Conservation (phyloP, 2,113 vertebrate species). For the Dasyprocta punctata region DNA sequence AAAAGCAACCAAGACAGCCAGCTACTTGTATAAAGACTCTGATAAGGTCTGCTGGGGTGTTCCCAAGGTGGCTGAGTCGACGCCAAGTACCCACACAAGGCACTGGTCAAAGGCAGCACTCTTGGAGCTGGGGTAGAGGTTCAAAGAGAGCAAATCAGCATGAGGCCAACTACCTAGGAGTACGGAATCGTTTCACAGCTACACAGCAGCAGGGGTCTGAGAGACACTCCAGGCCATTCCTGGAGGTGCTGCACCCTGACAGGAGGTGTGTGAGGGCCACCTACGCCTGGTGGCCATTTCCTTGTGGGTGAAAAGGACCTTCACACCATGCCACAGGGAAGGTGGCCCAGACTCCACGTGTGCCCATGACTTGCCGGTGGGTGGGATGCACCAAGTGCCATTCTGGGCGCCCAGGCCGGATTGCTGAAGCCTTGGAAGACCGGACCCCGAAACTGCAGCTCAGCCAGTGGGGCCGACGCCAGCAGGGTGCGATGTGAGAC, state of each 20-base stretch:
- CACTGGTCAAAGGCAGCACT: not conserved
- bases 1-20: no score
- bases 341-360: no score
- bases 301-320: no score
- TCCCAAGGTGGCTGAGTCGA: no score
- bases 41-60: not conserved
- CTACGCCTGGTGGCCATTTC: fast-evolving
- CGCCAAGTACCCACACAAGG: not conserved
- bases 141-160: not conserved
- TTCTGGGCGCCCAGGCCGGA: not conserved
- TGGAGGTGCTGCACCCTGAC: not conserved
- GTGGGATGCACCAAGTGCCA: fast-evolving
- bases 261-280: not conserved
- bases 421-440: no score
- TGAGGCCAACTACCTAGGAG: no score
- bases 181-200: not conserved
- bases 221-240: no score
- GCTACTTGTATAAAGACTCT: not conserved
- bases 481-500: fast-evolving
- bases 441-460: fast-evolving
- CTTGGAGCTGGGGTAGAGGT: not conserved
- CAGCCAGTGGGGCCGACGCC: fast-evolving
- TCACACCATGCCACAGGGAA: fast-evolving
- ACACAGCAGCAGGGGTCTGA: no score
- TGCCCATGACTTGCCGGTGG: fast-evolving